These are phyloP conservation scores for Gnathonemus echidnorhynchus DNA, from an alignment of 2,113 vertebrate genomes.

Conservation along the genomic window DNA sequence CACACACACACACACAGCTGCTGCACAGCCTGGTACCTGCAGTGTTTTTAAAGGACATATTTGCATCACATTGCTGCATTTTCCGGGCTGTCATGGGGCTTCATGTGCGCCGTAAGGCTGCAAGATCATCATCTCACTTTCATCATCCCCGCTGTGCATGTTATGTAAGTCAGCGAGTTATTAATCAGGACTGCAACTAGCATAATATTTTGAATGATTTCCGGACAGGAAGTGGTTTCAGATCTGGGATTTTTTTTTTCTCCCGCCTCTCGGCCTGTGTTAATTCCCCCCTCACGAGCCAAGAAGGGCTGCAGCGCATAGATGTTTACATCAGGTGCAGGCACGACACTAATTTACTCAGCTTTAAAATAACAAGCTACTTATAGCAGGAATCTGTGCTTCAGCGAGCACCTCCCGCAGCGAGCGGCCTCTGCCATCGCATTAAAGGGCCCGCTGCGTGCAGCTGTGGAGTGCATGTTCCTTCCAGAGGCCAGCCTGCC, in stretches of 20 bases:
- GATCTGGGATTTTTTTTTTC: background rate
- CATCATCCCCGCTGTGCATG: background rate
- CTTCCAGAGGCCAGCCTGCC: background rate
- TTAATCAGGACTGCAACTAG: background rate
- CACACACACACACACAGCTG: background rate
- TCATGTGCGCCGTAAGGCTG: background rate
- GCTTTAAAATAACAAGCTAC: background rate
- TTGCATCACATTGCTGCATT: background rate
- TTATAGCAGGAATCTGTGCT: background rate
- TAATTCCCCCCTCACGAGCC: background rate
- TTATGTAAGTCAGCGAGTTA: background rate
- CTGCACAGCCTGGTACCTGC: background rate
- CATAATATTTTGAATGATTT: background rate
- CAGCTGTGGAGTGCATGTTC: background rate
- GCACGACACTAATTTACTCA: constrained; percentile 2
- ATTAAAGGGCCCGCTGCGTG: background rate
- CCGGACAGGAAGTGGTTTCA: background rate
- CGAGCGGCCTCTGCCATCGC: background rate
- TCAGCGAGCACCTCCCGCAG: background rate
- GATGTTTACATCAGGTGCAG: background rate
- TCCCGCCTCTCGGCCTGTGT: background rate
- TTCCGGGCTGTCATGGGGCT: background rate
- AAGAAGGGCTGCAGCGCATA: background rate
- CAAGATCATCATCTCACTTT: background rate
- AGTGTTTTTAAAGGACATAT: background rate